Base-by-base conservation (phyloP, 1,140 invertebrate genomes). In the Neotoxoptera formosana region DNA sequence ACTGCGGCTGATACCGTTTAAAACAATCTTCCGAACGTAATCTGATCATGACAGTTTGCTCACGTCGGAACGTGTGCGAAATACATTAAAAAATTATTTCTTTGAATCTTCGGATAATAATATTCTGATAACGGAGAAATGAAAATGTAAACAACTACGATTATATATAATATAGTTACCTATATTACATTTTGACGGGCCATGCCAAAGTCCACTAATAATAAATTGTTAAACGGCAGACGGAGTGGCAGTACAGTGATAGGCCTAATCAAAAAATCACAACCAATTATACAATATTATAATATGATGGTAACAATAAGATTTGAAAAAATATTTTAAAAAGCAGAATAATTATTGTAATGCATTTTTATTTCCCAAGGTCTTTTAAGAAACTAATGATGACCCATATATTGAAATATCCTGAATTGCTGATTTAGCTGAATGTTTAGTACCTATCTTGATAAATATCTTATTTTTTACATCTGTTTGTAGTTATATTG, bases 11-110 rank as follows among this genome's bases (percentile, higher is more conserved):
- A 86, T 25, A 86, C 21, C 9, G 30, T 86, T 86, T 41, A 86
- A 86, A 86, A 86, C 83, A 45, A 86, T 86, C 41, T 41, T 86
- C 83, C 23, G 25, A 45, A 86, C 83, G 23, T 86, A 86, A 86
- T 86, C 36, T 45, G 83, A 86, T 86, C 83, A 25, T 41, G 83
- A 45, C 23, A 86, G 36, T 41, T 41, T 41, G 83, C 41, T 86
- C 83, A 45, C 9, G 41, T 86, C 23, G 21, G 4, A 21, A 83
- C 34, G 81, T 83, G 81, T 83, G 7, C 20, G 41, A 83, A 34
- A 83, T 83, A 83, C 81, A 83, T 41, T 83, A 21, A 83, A 83
- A 41, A 83, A 83, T 41, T 36, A 41, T 83, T 83, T 36, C 81
- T 83, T 41, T 23, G 36, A 83, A 23, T 83, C 14, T 76, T 14